Conservation (phyloP, 1,140 invertebrate species). For the Geopemphigus sp. region DNA sequence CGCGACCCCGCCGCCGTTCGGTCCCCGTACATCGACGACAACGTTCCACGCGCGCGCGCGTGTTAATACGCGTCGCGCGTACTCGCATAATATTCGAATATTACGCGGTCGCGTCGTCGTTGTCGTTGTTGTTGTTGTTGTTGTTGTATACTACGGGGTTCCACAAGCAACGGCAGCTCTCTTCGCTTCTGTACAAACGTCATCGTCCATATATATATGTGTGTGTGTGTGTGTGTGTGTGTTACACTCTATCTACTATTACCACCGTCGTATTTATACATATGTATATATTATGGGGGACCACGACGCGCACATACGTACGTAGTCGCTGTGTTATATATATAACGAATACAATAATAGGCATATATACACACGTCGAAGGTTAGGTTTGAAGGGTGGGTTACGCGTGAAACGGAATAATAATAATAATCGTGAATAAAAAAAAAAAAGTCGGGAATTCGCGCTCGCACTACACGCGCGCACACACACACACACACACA, state of each 20-base stretch:
- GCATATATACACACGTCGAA: neutral
- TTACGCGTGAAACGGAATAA: conserved; percentile 37
- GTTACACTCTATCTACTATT: neutral
- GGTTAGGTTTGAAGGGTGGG: conserved; percentile 2
- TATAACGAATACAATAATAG: conserved; percentile 40
- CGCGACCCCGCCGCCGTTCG: too few species aligned
- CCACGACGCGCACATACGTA: neutral
- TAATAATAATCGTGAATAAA: conserved; percentile 22
- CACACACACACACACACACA: too few species aligned
- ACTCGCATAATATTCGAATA: too few species aligned
- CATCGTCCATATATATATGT: too few species aligned
- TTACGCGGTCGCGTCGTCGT: too few species aligned
- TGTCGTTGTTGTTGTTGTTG: neutral
- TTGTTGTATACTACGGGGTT: neutral
- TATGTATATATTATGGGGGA: conserved; percentile 3
- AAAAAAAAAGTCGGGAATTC: conserved; percentile 30
- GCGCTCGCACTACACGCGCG: too few species aligned
- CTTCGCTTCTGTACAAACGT: too few species aligned
- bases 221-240: too few species aligned
- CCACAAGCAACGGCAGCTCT: too few species aligned
- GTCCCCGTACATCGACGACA: too few species aligned
- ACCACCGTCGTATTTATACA: too few species aligned
- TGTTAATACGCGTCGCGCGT: too few species aligned
- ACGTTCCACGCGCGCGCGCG: neutral
- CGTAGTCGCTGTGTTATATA: neutral